Conservation (phyloP, 2,113 vertebrate genomes). For the Micromys minutus region DNA sequence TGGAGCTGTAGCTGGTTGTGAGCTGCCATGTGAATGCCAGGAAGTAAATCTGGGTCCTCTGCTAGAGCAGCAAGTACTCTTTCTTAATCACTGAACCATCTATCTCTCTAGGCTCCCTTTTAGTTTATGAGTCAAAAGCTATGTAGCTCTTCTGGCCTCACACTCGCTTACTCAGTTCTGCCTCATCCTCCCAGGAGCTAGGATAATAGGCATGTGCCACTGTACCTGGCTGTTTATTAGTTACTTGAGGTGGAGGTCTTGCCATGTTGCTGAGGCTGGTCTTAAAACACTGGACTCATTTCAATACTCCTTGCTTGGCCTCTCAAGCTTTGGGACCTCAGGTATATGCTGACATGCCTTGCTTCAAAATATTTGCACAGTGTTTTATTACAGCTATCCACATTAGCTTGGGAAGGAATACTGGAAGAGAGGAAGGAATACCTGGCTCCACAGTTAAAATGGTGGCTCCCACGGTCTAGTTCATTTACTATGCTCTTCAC, state of each 20-base stretch:
- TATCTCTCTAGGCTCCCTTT: not conserved
- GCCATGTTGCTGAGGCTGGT: not conserved
- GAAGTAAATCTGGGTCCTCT: not conserved
- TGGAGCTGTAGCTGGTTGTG: not conserved
- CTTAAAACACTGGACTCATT: not conserved
- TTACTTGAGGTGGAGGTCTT: not conserved
- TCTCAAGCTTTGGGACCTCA: not conserved
- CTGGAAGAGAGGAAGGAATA: slow-evolving; percentile 39
- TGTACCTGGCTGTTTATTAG: not conserved
- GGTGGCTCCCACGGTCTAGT: slow-evolving; percentile 14
- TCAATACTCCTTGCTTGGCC: not conserved
- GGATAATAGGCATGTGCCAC: not conserved
- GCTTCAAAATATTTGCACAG: not conserved
- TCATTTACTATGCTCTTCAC: slow-evolving; percentile 25
- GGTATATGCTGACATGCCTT: too few relatives aligned
- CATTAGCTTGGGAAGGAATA: slow-evolving; percentile 15
- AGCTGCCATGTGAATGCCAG: not conserved
- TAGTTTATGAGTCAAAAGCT: not conserved
- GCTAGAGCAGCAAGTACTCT: not conserved
- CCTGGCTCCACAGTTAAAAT: slow-evolving; percentile 24
- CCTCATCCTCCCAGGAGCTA: not conserved
- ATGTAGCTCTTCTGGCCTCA: not conserved
- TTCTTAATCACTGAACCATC: not conserved
- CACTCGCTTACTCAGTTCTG: not conserved
- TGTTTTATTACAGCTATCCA: not conserved